Base-by-base conservation (phyloP, 2,113 vertebrate genomes). In the Bubo blakistoni region DNA sequence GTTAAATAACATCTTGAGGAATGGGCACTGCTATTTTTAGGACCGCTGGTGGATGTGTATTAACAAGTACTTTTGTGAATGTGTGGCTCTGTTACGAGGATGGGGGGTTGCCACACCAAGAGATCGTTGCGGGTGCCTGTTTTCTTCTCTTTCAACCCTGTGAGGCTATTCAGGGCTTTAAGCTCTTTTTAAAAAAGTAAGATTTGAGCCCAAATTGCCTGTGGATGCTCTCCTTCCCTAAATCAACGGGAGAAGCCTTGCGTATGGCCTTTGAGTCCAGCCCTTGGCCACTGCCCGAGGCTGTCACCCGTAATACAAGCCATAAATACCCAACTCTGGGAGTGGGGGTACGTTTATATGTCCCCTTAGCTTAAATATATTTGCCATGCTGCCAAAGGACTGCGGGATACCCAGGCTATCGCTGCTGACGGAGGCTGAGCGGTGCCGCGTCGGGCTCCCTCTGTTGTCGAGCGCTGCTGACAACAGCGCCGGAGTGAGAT, bases 301-400 rank as follows among this genome's bases (percentile, higher is more conserved):
- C 47, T 5, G 2, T 17, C 63, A 13, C 86, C 76, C 34, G 1
- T 7, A 30, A 30, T 3, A 46, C 32, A 42, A 65, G 25, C 38
- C 44, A 15, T 27, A 73, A 63, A 62, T 6, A 16, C 55, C 49
- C 49, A 32, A 0, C 18, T 47, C 18, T 4, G 71, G 26, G n/a
- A 38, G 29, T 0, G 26, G 14, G 36, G 26, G 11, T 22, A 2
- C 1, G 2, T 38, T n/a, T 16, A 11, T 10, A 0, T 1, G 5
- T 34, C 51, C 65, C 27, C 25, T 38, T 2, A 34, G 46, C 65
- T 69, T 30, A 27, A 40, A 93, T 36, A 20, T 2, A 5, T 38
- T 15, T 7, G 65, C 2, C 14, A 7, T 3, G 44, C 27, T 24
- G 25, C 44, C 24, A 42, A 47, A 44, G 51, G 1, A 3, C 44